A percentile compares a stretch with the other conserved stretches of the same genome.
Evolutionary conservation across 1,140 invertebrate species (phyloP).

Genomic region (Ceratosolen solmsi): DNA sequence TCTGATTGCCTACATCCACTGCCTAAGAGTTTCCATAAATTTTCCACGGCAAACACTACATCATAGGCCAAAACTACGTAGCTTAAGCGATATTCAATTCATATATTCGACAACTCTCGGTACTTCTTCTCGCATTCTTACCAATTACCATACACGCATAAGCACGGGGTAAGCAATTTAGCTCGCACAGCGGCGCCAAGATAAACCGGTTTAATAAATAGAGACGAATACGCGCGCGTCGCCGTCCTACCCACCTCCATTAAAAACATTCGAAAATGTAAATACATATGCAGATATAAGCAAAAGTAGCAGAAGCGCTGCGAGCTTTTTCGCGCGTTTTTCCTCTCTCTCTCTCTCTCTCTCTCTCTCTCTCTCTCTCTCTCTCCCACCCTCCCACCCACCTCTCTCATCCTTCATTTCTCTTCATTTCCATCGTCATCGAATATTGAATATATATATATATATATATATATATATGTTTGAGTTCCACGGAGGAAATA

Average conservation of each 20-base stretch:
- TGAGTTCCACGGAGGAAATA: neutral
- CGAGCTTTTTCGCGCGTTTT: slow-evolving; percentile 10
- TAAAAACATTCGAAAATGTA: slow-evolving; percentile 46
- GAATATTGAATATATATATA: too few species aligned
- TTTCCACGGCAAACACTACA: too few species aligned
- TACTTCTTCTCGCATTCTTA: neutral
- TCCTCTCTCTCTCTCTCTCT: neutral
- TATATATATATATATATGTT: too few species aligned
- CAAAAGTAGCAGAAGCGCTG: slow-evolving; percentile 37
- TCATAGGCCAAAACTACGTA: too few species aligned
- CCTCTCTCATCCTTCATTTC: neutral
- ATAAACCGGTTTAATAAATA: slow-evolving; percentile 54
- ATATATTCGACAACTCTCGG: slow-evolving; percentile 9
- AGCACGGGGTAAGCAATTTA: neutral
- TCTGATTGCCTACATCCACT: neutral
- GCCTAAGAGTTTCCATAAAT: too few species aligned
- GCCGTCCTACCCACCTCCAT: slow-evolving; percentile 16
- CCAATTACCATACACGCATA: neutral
- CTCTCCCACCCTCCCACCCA: too few species aligned
- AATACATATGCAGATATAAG: slow-evolving; percentile 23
- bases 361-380: neutral
- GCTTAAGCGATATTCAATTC: slow-evolving; percentile 21
- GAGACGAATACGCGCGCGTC: slow-evolving; percentile 41
- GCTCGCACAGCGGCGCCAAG: slow-evolving; percentile 47
- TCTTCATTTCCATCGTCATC: neutral